These are phyloP conservation scores for Drosophila rellima DNA, from an alignment of 2,888 invertebrate genomes.

Conservation along the genomic window DNA sequence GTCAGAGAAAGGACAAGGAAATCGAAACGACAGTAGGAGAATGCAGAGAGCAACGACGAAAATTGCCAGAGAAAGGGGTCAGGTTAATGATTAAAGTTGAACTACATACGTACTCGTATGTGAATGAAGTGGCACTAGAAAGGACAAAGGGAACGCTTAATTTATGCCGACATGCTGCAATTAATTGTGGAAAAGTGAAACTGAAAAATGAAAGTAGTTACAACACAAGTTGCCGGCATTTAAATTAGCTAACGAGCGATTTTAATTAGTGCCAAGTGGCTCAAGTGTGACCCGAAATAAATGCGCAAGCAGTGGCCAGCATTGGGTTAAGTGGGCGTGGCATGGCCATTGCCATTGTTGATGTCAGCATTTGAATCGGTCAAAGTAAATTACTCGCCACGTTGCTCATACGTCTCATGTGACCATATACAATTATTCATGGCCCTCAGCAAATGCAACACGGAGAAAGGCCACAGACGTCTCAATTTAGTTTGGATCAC, in stretches of 20 bases:
- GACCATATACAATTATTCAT: conserved; percentile 67
- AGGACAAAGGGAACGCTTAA: conserved; percentile 48
- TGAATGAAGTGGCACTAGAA: background rate
- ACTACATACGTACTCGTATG: background rate
- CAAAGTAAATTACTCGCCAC: conserved; percentile 57
- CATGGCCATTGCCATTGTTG: conserved; percentile 21
- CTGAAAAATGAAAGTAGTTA: conserved; percentile 45
- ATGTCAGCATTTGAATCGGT: conserved; percentile 53
- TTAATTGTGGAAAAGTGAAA: conserved; percentile 66
- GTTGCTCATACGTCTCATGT: conserved; percentile 59
- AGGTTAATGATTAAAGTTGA: conserved; percentile 8
- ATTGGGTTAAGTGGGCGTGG: conserved; percentile 13
- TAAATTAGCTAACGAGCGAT: conserved; percentile 80
- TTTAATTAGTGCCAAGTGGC: conserved; percentile 80
- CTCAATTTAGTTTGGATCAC: conserved; percentile 60
- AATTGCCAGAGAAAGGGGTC: background rate
- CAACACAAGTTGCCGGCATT: conserved; percentile 61
- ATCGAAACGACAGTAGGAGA: background rate
- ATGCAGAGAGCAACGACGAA: background rate
- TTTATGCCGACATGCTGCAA: conserved; percentile 58
- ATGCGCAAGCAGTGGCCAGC: conserved; percentile 27
- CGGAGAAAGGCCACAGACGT: conserved; percentile 52
- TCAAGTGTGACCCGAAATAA: conserved; percentile 57
- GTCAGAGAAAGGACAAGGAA: background rate
- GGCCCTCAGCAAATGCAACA: conserved; percentile 43